These are phyloP conservation scores for Drosophila helvetica DNA, from an alignment of 2,888 invertebrate species.

Conservation along the genomic window DNA sequence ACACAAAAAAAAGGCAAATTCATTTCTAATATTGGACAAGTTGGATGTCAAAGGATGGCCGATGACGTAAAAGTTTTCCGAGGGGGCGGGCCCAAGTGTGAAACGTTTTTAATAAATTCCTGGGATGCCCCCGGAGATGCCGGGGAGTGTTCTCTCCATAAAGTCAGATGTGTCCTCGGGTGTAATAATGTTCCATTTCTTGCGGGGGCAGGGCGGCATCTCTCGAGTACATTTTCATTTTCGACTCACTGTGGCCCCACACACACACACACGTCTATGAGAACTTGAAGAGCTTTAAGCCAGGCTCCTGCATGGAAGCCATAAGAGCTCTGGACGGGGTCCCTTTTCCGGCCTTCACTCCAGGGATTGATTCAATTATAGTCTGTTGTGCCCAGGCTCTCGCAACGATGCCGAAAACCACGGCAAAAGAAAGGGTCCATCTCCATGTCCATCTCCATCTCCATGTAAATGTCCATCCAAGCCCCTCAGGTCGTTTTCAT, in stretches of 20 bases:
- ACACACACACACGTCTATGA: too few species aligned
- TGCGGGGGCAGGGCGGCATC: too few species aligned
- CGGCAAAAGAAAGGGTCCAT: not conserved
- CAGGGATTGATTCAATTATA: not conserved
- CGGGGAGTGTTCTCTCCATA: not conserved
- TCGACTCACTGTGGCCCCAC: not conserved
- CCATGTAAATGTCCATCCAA: too few species aligned
- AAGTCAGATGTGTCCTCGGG: not conserved
- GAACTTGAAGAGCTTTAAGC: not conserved
- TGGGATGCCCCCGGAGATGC: not conserved
- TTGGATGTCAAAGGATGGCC: not conserved
- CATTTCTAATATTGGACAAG: too few species aligned
- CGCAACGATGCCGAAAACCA: not conserved
- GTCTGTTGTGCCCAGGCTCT: not conserved
- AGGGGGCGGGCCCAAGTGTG: not conserved
- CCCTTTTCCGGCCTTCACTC: not conserved
- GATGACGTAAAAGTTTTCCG: not conserved
- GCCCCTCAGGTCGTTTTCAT: not conserved
- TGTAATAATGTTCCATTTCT: not conserved
- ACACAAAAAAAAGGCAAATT: too few species aligned
- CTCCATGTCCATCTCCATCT: too few species aligned
- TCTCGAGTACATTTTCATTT: not conserved
- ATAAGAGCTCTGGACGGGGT: not conserved
- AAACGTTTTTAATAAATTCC: slow-evolving; percentile 1
- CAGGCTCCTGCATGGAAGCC: not conserved